Evolutionary conservation across 2,113 vertebrate genomes (phyloP).

Genomic region (Eurypyga helias): DNA sequence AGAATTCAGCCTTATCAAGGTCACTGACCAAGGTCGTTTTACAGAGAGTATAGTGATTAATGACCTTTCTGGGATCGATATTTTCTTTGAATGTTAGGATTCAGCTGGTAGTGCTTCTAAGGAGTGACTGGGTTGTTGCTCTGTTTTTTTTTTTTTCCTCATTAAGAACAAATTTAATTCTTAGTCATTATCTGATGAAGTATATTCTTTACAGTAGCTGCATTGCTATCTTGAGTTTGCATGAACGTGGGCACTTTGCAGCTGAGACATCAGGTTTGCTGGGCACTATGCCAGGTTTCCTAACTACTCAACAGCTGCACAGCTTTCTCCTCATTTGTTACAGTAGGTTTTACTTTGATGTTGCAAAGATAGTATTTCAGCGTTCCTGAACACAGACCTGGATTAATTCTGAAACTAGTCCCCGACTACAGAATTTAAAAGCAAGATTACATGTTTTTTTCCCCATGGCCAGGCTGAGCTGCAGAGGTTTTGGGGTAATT

Average conservation of each 20-base stretch:
- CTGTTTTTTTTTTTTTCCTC: not conserved
- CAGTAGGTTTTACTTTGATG: not conserved
- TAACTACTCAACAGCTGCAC: not conserved
- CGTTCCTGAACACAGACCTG: not conserved
- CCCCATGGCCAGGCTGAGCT: not conserved
- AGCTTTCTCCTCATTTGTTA: not conserved
- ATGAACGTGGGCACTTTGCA: not conserved
- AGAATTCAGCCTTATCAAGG: slow-evolving; percentile 37
- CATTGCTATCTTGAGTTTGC: not conserved
- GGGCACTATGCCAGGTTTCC: not conserved
- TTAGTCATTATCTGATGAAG: not conserved
- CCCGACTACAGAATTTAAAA: slow-evolving; percentile 3
- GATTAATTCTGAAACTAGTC: slow-evolving; percentile 34
- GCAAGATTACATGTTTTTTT: not conserved
- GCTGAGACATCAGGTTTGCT: not conserved
- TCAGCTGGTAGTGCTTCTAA: not conserved
- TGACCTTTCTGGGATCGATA: slow-evolving; percentile 18
- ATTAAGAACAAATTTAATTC: slow-evolving; percentile 21
- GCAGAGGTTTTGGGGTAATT: not conserved
- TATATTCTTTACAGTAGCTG: not conserved
- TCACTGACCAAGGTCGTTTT: slow-evolving; percentile 27
- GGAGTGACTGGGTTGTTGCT: not conserved
- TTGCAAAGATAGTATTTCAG: not conserved
- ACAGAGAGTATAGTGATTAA: slow-evolving; percentile 29
- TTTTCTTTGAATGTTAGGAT: not conserved